A percentile compares a stretch with the other conserved stretches of the same genome.
These are phyloP conservation scores for Tetragnatha versicolor DNA, from an alignment of 1,140 invertebrate genomes.

Conservation along the genomic window DNA sequence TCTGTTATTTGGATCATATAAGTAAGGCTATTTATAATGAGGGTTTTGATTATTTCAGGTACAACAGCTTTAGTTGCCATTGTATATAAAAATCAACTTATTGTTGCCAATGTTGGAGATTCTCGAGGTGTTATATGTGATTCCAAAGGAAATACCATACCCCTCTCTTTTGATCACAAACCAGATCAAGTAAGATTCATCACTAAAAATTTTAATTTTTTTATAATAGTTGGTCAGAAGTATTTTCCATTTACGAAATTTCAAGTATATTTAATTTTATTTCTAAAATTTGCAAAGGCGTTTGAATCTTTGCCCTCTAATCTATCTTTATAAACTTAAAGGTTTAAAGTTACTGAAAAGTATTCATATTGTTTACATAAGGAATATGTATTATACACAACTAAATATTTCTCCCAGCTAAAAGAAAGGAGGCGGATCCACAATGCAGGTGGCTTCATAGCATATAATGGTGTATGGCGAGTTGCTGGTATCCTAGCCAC, in stretches of 20 bases:
- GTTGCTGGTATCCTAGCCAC: constrained; percentile 95
- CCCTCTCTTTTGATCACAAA: constrained; percentile 95
- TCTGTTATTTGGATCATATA: too few species aligned
- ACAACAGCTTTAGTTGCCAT: constrained; percentile 92
- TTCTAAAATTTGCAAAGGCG: too few species aligned
- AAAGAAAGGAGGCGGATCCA: constrained; percentile 86
- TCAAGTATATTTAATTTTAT: too few species aligned
- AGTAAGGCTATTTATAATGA: constrained; percentile 39
- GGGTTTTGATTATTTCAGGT: constrained; percentile 66
- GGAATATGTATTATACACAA: too few species aligned
- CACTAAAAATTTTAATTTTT: too few species aligned
- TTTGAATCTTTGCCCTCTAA: too few species aligned
- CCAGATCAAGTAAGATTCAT: constrained; percentile 80
- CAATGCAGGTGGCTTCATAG: constrained; percentile 91
- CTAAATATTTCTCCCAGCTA: constrained; percentile 70
- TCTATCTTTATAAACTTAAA: too few species aligned
- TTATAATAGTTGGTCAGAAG: too few species aligned
- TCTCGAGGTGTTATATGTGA: constrained; percentile 95
- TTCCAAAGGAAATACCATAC: constrained; percentile 84
- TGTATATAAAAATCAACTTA: constrained; percentile 73
- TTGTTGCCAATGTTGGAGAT: constrained; percentile 95
- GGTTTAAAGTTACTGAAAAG: too few species aligned
- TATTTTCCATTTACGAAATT: too few species aligned
- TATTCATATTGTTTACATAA: too few species aligned
- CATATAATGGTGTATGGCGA: constrained; percentile 95